phyloP scores from a whole-genome alignment of 2,113 vertebrate species.

The Pungitius pungitius region DNA sequence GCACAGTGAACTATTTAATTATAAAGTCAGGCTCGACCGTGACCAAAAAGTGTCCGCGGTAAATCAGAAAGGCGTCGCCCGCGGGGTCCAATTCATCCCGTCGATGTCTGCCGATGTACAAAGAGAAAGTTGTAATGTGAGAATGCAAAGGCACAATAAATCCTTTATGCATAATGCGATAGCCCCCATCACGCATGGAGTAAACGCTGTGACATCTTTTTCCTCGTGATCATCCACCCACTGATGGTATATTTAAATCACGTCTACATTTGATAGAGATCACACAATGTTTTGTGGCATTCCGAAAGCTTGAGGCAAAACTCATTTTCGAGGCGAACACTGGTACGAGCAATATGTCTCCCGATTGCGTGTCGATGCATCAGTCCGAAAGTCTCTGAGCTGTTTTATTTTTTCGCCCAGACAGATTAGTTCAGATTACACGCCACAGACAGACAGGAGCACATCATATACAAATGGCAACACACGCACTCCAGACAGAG shows the following conservation, averaged over 20 bases:
- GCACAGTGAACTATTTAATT: neutral
- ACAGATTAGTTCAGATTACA: conserved; percentile 69
- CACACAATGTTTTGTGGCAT: neutral
- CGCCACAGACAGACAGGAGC: conserved; percentile 29
- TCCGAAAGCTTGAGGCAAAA: conserved; percentile 20
- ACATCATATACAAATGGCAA: conserved; percentile 36
- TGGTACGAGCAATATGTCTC: neutral
- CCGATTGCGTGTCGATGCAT: conserved; percentile 34
- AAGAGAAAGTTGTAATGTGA: conserved; percentile 30
- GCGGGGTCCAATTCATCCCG: neutral
- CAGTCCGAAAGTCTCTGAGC: conserved; percentile 42
- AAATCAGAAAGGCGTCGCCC: neutral
- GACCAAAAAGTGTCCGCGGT: neutral
- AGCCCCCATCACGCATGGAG: neutral
- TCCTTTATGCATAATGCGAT: conserved; percentile 4
- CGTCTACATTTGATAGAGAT: conserved; percentile 10
- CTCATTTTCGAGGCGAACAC: neutral
- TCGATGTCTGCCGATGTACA: neutral
- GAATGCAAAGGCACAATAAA: conserved; percentile 11
- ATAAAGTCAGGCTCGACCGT: neutral
- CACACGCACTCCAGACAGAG: conserved; percentile 46
- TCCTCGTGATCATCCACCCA: conserved; percentile 25
- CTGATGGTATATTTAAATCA: conserved; percentile 22
- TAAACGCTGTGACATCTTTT: conserved; percentile 3
- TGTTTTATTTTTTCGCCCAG: conserved; percentile 20